These are phyloP conservation scores for Drosophila novamexicana DNA, from an alignment of 1,140 invertebrate species.

Conservation along the genomic window DNA sequence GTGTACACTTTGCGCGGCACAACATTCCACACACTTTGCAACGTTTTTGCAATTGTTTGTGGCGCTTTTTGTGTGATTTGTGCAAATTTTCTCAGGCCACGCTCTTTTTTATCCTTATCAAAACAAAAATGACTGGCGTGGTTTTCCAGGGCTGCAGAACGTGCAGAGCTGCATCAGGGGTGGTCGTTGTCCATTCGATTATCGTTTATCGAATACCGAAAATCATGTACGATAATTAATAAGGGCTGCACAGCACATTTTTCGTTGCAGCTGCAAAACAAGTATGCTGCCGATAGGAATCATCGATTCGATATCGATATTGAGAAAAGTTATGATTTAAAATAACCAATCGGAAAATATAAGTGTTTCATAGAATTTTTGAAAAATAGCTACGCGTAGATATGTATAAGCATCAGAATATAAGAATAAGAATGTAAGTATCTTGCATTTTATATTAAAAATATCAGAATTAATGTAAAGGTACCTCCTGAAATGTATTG, in stretches of 20 bases:
- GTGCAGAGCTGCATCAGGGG: conserved; percentile 55
- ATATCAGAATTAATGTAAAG: too few species aligned
- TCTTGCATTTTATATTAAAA: too few species aligned
- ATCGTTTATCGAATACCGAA: conserved; percentile 46
- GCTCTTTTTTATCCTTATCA: conserved; percentile 84
- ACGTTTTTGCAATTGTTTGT: conserved; percentile 39
- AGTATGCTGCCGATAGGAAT: background rate
- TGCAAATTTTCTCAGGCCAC: conserved; percentile 72
- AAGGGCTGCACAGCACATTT: conserved; percentile 3
- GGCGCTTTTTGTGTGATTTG: conserved; percentile 53
- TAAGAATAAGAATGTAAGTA: too few species aligned
- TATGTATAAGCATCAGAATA: too few species aligned
- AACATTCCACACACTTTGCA: conserved; percentile 63
- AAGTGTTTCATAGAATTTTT: too few species aligned
- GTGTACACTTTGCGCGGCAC: conserved; percentile 51
- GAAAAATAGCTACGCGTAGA: too few species aligned
- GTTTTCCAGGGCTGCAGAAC: conserved; percentile 69
- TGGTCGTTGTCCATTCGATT: conserved; percentile 24
- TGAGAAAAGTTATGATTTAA: too few species aligned
- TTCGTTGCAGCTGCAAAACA: background rate
- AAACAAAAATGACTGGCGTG: conserved; percentile 84
- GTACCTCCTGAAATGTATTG: too few species aligned
- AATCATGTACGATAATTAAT: background rate
- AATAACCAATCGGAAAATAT: too few species aligned
- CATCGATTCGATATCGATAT: conserved; percentile 18